Base-by-base conservation (phyloP, 2,888 invertebrate genomes). In the Idaea dimidiata region DNA sequence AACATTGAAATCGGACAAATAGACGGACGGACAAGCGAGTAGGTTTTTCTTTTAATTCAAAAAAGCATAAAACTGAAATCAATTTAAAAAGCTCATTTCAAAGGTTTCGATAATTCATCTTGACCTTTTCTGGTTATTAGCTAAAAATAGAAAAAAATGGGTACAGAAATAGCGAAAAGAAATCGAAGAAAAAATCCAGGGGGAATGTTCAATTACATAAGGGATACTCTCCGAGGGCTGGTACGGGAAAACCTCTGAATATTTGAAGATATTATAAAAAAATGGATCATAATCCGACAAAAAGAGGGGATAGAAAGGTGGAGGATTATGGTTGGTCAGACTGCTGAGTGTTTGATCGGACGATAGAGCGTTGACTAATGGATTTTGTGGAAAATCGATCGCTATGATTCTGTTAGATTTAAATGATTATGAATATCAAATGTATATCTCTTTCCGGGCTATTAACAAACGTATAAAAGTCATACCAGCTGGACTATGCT, bases 251-350 rank as follows among this genome's bases (percentile, higher is more conserved):
- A 56, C 56, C 56, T 7, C 14, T 18, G 56, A 56, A 56, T 56
- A 17, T 56, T 56, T 56, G 18, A 56, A 10, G 18, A 56, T 10
- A 56, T 56, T 56, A 56, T 56, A 56, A 17, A 56, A 56, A 56
- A 56, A 17, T 17, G 17, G 56, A 7, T 56, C 18, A 17, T 56
- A 56, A 56, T 56, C 56, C 56, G 18, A 56, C 56, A 17, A 56
- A 16, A 16, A 56, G 56, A 56, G 10, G 56, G 18, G 18, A 8
- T 55, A 16, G 17, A 5, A 56, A 10, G 18, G 17, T 17, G 54
- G 54, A 5, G 56, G 18, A 56, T 17, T 56, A 17, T 6, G 18
- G 18, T 7, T 17, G 14, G 17, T 18, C 10, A 17, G 16, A 55
- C 43, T 43, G 43, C 14, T 10, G 10, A 10, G 10, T 43, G 2